Conservation (phyloP, 2,113 vertebrate genomes). For the Cichladusa arquata region DNA sequence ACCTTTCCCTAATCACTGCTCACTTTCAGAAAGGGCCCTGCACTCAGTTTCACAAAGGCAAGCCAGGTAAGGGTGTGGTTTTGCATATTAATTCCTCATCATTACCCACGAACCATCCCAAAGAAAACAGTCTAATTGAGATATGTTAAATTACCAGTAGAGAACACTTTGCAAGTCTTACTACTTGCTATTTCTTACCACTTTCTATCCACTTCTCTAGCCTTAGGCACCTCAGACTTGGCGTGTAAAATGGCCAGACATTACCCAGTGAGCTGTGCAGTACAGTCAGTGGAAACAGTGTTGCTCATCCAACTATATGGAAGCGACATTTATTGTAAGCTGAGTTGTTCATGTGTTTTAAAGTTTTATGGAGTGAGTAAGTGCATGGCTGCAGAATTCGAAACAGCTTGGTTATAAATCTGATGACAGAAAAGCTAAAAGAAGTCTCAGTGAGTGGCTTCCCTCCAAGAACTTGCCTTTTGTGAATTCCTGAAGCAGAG, state of each 20-base stretch:
- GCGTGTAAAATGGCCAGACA: not conserved
- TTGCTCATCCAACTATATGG: not conserved
- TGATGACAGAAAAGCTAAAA: slow-evolving; percentile 28
- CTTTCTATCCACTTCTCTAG: not conserved
- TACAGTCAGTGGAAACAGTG: not conserved
- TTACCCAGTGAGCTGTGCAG: not conserved
- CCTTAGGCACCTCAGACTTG: not conserved
- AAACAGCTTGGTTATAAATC: slow-evolving; percentile 48
- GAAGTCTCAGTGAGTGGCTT: not conserved
- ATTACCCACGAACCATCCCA: slow-evolving; percentile 4
- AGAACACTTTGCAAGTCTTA: not conserved
- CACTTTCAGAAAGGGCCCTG: not conserved
- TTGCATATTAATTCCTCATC: not conserved
- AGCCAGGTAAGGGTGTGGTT: not conserved
- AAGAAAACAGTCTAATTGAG: slow-evolving; percentile 11
- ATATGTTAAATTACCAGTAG: slow-evolving; percentile 6
- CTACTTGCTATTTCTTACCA: not conserved
- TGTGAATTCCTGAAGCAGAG: slow-evolving; percentile 9
- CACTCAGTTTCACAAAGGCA: not conserved
- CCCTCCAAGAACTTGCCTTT: not conserved
- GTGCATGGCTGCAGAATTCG: slow-evolving; percentile 31
- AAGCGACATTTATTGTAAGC: not conserved
- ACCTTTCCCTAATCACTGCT: not conserved
- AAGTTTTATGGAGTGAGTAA: slow-evolving; percentile 25
- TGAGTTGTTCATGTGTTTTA: slow-evolving; percentile 37